Percentiles rank a stretch among this genome's conserved stretches.
Evolutionary conservation across 2,888 invertebrate genomes (phyloP).

Genomic region (Chloroclysta siterata): DNA sequence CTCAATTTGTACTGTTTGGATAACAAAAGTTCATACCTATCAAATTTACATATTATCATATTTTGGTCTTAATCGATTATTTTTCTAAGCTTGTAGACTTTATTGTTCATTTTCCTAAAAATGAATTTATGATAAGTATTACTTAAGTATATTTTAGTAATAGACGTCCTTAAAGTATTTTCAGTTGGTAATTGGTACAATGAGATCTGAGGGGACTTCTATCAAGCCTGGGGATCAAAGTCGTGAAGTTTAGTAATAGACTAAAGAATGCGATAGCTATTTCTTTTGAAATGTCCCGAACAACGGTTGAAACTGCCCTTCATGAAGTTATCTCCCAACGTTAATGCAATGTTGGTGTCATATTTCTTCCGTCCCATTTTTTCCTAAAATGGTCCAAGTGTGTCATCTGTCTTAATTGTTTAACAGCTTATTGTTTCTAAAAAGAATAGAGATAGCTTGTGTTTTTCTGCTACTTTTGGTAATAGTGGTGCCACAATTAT

Average conservation of each 20-base stretch:
- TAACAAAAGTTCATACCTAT: background rate
- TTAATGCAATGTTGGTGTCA: constrained; percentile 65
- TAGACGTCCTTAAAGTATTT: too few species aligned
- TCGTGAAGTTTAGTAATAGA: background rate
- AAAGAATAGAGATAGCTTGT: constrained; percentile 43
- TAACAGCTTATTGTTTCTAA: constrained; percentile 65
- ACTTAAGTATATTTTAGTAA: too few species aligned
- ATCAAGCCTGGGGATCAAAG: too few species aligned
- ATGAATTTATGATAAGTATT: too few species aligned
- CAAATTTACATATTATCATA: too few species aligned
- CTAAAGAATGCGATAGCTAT: background rate
- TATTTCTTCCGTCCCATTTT: constrained; percentile 66
- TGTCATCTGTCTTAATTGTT: constrained; percentile 75
- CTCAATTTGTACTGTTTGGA: constrained; percentile 4
- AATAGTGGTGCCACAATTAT: constrained; percentile 47
- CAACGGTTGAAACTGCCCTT: constrained; percentile 37
- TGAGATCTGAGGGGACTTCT: too few species aligned
- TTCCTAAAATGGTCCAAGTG: constrained; percentile 59
- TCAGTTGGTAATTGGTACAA: too few species aligned
- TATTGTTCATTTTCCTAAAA: too few species aligned
- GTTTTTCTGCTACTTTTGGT: constrained; percentile 41
- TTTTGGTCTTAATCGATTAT: too few species aligned
- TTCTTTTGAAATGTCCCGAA: background rate
- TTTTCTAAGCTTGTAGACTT: too few species aligned
- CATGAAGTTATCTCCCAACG: constrained; percentile 30